Evolutionary conservation across 2,888 invertebrate species (phyloP).

Genomic region (Chrysolina americana): DNA sequence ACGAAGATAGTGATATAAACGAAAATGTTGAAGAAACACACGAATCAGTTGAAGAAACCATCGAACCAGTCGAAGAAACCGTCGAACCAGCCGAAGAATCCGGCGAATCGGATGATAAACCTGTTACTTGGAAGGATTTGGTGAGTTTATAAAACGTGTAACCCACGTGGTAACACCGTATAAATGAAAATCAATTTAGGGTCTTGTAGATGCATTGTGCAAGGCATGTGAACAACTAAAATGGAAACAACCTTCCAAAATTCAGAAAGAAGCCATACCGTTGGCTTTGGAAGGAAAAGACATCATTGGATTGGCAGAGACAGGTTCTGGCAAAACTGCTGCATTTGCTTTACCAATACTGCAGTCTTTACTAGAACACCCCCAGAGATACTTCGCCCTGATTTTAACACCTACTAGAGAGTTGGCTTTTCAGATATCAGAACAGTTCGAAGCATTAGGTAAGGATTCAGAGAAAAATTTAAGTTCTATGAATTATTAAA

Average conservation of each 20-base stretch:
- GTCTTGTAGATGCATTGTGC: slow-evolving; percentile 90
- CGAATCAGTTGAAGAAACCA: neutral
- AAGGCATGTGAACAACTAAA: slow-evolving; percentile 93
- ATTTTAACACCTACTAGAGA: slow-evolving; percentile 97
- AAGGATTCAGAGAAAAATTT: slow-evolving; percentile 57
- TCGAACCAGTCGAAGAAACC: neutral
- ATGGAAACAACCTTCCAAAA: slow-evolving; percentile 96
- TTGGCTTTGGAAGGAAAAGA: slow-evolving; percentile 89
- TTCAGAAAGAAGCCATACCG: slow-evolving; percentile 95
- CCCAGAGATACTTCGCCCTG: slow-evolving; percentile 94
- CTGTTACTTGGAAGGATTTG: slow-evolving; percentile 75
- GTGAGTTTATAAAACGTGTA: slow-evolving; percentile 67
- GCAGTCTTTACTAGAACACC: slow-evolving; percentile 90
- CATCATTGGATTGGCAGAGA: slow-evolving; percentile 79
- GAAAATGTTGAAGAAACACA: slow-evolving; percentile 1
- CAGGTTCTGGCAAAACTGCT: slow-evolving; percentile 97
- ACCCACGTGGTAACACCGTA: slow-evolving; percentile 26
- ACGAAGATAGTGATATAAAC: neutral
- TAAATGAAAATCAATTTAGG: slow-evolving; percentile 73
- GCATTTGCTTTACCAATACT: slow-evolving; percentile 98
- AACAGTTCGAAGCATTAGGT: slow-evolving; percentile 98
- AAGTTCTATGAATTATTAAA: too few species aligned
- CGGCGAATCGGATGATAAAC: slow-evolving; percentile 48
- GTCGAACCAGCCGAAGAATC: neutral
- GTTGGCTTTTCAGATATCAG: slow-evolving; percentile 97